These are phyloP conservation scores for Alloscopus bannaensis DNA, from an alignment of 2,888 invertebrate genomes.

Conservation along the genomic window DNA sequence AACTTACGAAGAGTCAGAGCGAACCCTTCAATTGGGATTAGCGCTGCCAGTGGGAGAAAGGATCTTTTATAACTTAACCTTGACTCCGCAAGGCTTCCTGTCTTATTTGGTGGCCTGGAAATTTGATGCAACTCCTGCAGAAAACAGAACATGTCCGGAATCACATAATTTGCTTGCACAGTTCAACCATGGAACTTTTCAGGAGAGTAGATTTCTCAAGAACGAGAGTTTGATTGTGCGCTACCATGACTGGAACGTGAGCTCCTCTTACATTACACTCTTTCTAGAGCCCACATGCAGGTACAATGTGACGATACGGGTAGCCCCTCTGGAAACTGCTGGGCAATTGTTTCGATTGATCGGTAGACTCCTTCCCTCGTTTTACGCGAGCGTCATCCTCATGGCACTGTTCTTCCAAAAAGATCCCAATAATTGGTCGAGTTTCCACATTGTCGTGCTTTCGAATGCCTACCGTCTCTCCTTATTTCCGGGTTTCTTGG, in stretches of 20 bases:
- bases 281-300: conserved; percentile 84
- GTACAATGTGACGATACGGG: conserved; percentile 81
- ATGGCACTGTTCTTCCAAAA: conserved; percentile 80
- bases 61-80: conserved; percentile 67
- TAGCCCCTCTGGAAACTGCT: conserved; percentile 59
- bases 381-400: conserved; percentile 81
- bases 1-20: conserved; percentile 42
- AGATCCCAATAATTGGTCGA: conserved; percentile 74
- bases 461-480: conserved; percentile 78
- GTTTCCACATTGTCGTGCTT: conserved; percentile 79
- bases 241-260: conserved; percentile 58
- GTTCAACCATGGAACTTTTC: conserved; percentile 65
- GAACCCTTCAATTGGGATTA: conserved; percentile 22
- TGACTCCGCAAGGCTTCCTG: conserved; percentile 22
- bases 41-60: conserved; percentile 43
- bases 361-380: conserved; percentile 81
- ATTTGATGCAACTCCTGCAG: conserved; percentile 47
- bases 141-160: conserved; percentile 33
- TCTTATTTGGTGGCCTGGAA: conserved; percentile 64
- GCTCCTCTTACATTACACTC: conserved; percentile 79
- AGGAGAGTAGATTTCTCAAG: conserved; percentile 58
- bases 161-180: conserved; percentile 63
- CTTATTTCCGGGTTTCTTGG: conserved; percentile 77
- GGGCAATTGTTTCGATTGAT: conserved; percentile 82
- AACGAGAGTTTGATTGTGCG: conserved; percentile 66